Evolutionary conservation across 1,140 invertebrate genomes (phyloP).

Genomic region (Orius laevigatus): DNA sequence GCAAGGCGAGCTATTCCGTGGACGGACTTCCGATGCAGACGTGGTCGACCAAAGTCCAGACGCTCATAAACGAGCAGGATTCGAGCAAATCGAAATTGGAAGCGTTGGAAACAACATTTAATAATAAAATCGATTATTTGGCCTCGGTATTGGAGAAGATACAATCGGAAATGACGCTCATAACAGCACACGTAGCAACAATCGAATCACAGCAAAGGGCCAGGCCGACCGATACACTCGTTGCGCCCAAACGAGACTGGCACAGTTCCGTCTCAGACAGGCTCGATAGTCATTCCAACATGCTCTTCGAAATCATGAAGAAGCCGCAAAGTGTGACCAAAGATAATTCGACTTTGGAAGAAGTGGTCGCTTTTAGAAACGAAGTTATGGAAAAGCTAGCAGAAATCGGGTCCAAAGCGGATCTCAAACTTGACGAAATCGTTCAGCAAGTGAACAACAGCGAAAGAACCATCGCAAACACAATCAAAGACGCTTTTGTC

Average conservation of each 20-base stretch:
- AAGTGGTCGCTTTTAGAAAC: constrained; percentile 8
- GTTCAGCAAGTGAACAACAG: constrained; percentile 8
- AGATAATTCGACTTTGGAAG: constrained; percentile 21
- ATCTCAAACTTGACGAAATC: constrained; percentile 27
- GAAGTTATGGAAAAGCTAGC: constrained; percentile 16
- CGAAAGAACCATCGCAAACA: constrained; percentile 12
- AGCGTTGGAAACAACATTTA: constrained; percentile 11
- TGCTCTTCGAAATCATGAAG: background rate
- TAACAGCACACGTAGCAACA: no score
- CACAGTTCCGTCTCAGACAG: no score
- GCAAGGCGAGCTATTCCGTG: constrained; percentile 45
- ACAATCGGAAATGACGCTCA: constrained; percentile 7
- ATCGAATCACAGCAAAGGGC: no score
- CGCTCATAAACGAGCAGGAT: constrained; percentile 9
- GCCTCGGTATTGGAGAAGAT: constrained; percentile 12
- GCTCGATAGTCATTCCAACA: background rate
- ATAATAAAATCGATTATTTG: constrained; percentile 14
- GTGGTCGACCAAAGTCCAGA: constrained; percentile 25
- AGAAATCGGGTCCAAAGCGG: constrained; percentile 14
- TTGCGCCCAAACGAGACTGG: background rate
- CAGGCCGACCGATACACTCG: background rate
- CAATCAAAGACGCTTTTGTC: constrained; percentile 13
- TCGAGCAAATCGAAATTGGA: constrained; percentile 6
- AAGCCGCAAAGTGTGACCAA: background rate
- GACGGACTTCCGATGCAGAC: constrained; percentile 43